phyloP scores from a whole-genome alignment of 2,113 vertebrate species.

The Brachypodius melanocephalos region DNA sequence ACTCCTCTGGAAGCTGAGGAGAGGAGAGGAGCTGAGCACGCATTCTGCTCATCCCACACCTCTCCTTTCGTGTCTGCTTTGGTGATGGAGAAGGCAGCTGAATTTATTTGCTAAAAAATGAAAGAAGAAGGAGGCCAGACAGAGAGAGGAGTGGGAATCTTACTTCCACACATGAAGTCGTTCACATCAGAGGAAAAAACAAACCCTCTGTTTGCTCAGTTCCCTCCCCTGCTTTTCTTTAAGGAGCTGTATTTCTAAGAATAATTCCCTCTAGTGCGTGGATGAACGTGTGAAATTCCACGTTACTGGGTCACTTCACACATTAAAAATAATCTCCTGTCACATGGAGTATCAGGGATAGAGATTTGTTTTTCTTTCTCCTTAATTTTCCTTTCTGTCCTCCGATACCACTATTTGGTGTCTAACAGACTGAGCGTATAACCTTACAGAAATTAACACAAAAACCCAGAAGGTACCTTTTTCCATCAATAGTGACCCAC shows the following conservation, averaged over 20 bases:
- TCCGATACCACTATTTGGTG: neutral
- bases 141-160: neutral
- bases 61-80: neutral
- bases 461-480: neutral
- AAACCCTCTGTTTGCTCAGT: neutral
- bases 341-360: neutral
- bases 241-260: slow-evolving; percentile 24
- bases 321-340: slow-evolving; percentile 39
- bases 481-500: neutral
- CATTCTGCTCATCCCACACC: neutral
- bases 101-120: neutral
- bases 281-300: slow-evolving; percentile 36
- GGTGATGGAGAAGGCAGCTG: neutral
- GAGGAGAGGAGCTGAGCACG: neutral
- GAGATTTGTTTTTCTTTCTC: neutral
- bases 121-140: neutral
- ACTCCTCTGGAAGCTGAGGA: neutral
- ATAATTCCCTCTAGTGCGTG: neutral
- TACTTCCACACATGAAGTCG: neutral
- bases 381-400: neutral
- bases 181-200: neutral
- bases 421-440: neutral
- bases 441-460: neutral
- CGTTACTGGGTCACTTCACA: slow-evolving; percentile 10
- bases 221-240: neutral